Evolutionary conservation across 1,140 invertebrate genomes (phyloP).

Genomic region (Drosophila parvula): DNA sequence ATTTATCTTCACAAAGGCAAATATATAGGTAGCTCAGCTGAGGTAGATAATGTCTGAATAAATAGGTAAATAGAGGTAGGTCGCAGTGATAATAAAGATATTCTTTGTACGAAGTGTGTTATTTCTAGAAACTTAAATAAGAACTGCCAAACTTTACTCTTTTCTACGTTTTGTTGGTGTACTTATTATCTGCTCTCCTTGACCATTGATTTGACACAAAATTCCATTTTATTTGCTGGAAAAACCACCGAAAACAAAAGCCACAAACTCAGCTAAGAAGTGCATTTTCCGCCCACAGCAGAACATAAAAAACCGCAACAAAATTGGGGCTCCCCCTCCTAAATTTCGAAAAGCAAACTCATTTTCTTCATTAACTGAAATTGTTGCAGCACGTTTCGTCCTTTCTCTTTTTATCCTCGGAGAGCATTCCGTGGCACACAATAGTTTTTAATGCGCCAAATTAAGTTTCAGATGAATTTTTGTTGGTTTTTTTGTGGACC

Average conservation of each 20-base stretch:
- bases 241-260: background rate
- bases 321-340: constrained; percentile 18
- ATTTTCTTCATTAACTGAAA: constrained; percentile 67
- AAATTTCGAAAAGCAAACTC: constrained; percentile 46
- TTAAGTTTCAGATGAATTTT: constrained; percentile 63
- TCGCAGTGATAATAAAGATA: constrained; percentile 13
- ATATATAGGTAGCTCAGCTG: constrained; percentile 26
- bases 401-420: constrained; percentile 13
- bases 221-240: constrained; percentile 37
- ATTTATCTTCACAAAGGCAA: constrained; percentile 22
- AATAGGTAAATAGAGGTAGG: constrained; percentile 14
- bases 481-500: constrained; percentile 16
- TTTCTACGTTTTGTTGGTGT: background rate
- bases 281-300: constrained; percentile 37
- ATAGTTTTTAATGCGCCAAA: constrained; percentile 79
- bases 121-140: background rate
- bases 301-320: constrained; percentile 15
- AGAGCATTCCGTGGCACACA: constrained; percentile 28
- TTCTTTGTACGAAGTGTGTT: background rate
- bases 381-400: constrained; percentile 57
- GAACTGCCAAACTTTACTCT: background rate
- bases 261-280: constrained; percentile 10
- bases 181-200: background rate
- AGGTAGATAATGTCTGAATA: constrained; percentile 10
- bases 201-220: constrained; percentile 41